Evolutionary conservation across 2,797 vertebrate species (phyloP), one percentile per base, ranked within the genome.

Genomic region (Manis crassicaudata): DNA sequence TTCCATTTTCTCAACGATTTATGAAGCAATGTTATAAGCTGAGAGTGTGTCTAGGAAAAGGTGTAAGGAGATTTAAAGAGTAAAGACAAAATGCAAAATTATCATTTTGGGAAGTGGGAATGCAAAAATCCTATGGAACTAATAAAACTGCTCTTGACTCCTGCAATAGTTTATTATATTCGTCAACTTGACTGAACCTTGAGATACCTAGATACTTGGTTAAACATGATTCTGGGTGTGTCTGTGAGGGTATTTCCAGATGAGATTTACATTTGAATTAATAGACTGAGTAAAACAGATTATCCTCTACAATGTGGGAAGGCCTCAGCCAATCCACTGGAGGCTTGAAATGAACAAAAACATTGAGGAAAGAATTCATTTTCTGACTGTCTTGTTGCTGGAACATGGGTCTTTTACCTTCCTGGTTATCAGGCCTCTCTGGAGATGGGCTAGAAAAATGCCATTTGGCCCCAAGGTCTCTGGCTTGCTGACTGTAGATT

Each of bases 1-100:
- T 56, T 85, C 32, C 29, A n/a, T 79, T 94, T 94, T 95, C 23
- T 95, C 37, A 82, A 60, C 20, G 29, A 79, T 62, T 94, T 85
- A 77, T 46, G 37, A 81, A 76, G 29, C 25, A 54, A 50, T 62
- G 13, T 46, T 76, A 32, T 68, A 73, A 50, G 14, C 60, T 37
- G 46, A 37, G 12, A 75, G 18, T 54, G 2, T 84, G 84, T 60
- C 67, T 63, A 63, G 27, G 43, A 76, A 85, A 90, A 67, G 58
- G 11, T 14, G 29, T 52, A 56, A 67, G 23, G 54, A 35, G n/a
- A 76, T 60, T 70, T 27, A 95, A 79, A 11, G 25, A 92, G 20
- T 56, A 50, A 83, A 88, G 50, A 58, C 14, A 54, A 56, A 43
- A 67, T 23, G 25, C 50, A 7, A 77, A 90, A 73, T 46, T 62